Base-by-base conservation (phyloP, 2,797 vertebrate species). In the Acrossocheilus wenchowensis region DNA sequence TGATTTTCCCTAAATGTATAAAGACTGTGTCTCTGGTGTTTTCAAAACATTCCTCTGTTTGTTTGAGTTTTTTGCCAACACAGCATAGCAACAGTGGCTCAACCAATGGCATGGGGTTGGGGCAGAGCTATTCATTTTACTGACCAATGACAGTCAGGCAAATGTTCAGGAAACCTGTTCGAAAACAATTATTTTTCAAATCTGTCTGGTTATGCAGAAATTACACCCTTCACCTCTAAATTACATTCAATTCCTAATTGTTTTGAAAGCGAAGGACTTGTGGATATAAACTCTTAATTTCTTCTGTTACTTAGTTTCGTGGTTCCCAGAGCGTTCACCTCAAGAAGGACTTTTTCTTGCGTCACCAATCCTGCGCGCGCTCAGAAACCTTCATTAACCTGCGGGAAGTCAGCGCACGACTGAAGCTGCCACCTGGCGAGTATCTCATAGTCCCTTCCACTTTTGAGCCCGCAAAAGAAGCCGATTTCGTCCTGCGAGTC, bases 301-400 rank as follows among this genome's bases (percentile, higher is more conserved):
- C 30, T 36, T 54, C 6, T 80, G 6, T 39, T n/a, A 86, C 66
- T 34, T 91, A 98, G 97, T 92, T 92, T 80, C 95, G 91, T 69
- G 96, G 96, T 36, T 89, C 92, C 72, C 95, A 96, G 62, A 94
- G 94, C 0, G 90, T 97, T 79, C 97, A 97, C 91, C 79, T 99
- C 94, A 98, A 97, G 94, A 98, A 97, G 92, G 97, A 98, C 3
- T 99, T 98, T 96, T 98, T 99, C 92, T 87, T 94, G 81, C 94
- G 94, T 15, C 95, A 96, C 52, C 94, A 94, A 0, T 97, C 97
- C 0, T 95, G 94, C 0, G 97, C 97, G n/a, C 97, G 97, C 66
- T 98, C 98, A 0, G 96, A 97, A 88, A 96, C 94, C 87, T 99
- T 97, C 91, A 96, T 96, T 91, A 98, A 97, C 91, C 91, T 98